phyloP scores from a whole-genome alignment of 1,140 invertebrate species.

The Brachionus koreanus region DNA sequence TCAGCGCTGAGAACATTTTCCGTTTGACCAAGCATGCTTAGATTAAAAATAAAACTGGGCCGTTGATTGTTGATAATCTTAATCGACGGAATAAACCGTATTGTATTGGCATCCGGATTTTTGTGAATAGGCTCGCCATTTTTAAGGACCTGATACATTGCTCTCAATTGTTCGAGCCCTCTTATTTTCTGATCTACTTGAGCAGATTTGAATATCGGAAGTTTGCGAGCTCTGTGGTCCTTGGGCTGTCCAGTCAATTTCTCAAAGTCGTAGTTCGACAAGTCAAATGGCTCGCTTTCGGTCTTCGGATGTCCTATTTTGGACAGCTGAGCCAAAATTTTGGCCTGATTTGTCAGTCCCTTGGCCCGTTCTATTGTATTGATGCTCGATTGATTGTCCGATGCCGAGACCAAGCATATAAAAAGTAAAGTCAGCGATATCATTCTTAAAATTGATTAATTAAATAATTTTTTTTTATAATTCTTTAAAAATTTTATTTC shows the following conservation, averaged over 20 bases:
- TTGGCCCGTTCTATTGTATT: neutral
- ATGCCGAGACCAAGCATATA: neutral
- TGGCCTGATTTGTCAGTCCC: neutral
- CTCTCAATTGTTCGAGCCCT: constrained; percentile 6
- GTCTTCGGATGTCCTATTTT: neutral
- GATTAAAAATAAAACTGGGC: neutral
- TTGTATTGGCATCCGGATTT: neutral
- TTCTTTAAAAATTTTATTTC: neutral
- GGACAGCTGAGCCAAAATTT: neutral
- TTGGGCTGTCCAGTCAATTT: neutral
- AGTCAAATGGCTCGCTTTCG: neutral
- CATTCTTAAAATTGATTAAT: neutral
- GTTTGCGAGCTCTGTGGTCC: neutral
- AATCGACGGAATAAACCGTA: constrained; percentile 1
- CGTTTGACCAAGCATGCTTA: neutral
- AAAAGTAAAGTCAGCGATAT: neutral
- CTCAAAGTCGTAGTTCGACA: neutral
- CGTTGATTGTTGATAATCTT: neutral
- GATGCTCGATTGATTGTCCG: neutral
- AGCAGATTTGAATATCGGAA: neutral
- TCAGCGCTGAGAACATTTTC: constrained; percentile 4
- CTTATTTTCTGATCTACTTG: neutral
- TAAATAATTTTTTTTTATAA: neutral
- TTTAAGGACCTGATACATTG: neutral
- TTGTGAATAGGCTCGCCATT: neutral